phyloP scores from a whole-genome alignment of 2,113 vertebrate genomes.

The Phylloscopus whistleri region DNA sequence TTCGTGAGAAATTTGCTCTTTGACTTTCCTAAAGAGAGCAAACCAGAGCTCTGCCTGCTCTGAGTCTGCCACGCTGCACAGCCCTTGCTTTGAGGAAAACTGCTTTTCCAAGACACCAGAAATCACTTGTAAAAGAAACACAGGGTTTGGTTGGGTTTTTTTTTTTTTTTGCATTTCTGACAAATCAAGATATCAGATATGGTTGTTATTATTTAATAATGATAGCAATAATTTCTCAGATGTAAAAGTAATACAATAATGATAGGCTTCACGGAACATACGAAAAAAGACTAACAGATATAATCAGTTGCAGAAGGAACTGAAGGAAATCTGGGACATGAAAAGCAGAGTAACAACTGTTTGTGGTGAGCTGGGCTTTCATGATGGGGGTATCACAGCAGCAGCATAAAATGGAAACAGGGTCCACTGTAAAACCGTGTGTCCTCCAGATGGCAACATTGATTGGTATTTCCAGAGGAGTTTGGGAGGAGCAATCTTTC shows the following conservation, averaged over 20 bases:
- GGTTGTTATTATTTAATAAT: conserved; percentile 59
- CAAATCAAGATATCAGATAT: conserved; percentile 37
- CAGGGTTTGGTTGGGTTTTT: background rate
- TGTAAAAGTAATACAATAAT: conserved; percentile 64
- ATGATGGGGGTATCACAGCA: conserved; percentile 45
- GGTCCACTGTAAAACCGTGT: conserved; percentile 53
- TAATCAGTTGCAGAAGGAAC: conserved; percentile 61
- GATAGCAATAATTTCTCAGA: conserved; percentile 53
- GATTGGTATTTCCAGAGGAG: conserved; percentile 56
- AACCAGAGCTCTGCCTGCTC: background rate
- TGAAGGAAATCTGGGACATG: conserved; percentile 47
- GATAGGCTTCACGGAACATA: conserved; percentile 4
- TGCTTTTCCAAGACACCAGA: background rate
- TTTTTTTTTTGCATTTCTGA: background rate
- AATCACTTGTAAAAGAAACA: conserved; percentile 19
- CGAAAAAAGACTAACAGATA: conserved; percentile 52
- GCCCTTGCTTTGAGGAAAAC: background rate
- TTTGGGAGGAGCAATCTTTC: background rate
- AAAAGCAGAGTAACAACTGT: conserved; percentile 61
- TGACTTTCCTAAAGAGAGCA: background rate
- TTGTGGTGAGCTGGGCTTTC: conserved; percentile 61
- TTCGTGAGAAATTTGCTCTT: background rate
- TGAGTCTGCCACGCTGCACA: accelerated
- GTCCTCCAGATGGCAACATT: conserved; percentile 71
- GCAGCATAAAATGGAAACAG: conserved; percentile 48